Evolutionary conservation across 2,888 invertebrate species (phyloP), one percentile per base, ranked within the genome.

Genomic region (Gastracanthus pulcherrimus): DNA sequence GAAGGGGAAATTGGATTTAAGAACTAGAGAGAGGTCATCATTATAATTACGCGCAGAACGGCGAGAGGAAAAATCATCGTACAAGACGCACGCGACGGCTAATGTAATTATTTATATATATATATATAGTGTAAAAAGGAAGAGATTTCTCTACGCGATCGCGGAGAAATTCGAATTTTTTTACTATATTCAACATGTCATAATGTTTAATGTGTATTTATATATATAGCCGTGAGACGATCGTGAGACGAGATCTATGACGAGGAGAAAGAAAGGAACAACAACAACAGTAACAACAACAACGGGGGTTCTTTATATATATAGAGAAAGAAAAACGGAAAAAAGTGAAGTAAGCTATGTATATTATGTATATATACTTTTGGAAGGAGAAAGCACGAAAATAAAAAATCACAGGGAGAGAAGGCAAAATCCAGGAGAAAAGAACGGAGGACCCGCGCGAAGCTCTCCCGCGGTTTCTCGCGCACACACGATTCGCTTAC

Each of bases 201-300:
- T 36, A 19, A 31, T 11, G 26, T 23, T 48, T 19, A 67, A 19
- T 62, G 9, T 45, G 38, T 71, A 11, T 64, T 19, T 70, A 60
- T 41, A 29, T 76, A 69, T 19, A 38, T 38, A 26, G 45, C 45
- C 41, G 31, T 36, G 64, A 79, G 55, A 66, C 29, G 72, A 72
- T 66, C 70, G 77, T 72, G 66, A 72, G 66, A 72, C 55, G 66
- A 79, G 66, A 64, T 51, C 19, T 48, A 58, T 19, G 31, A 58
- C 6, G 36, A 19, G 38, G 26, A 31, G 36, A 48, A 55, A 60
- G 23, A 36, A 69, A 31, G 41, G n/a, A 60, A 38, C 41, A 38
- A 64, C 64, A 64, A 66, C 26, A 62, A 36, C 62, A 2, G 19
- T 9, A 34, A 31, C n/a, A 60, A 19, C 9, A 26, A 26, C 26